Conservation (phyloP, 2,888 invertebrate species). For the Alcis repandata region DNA sequence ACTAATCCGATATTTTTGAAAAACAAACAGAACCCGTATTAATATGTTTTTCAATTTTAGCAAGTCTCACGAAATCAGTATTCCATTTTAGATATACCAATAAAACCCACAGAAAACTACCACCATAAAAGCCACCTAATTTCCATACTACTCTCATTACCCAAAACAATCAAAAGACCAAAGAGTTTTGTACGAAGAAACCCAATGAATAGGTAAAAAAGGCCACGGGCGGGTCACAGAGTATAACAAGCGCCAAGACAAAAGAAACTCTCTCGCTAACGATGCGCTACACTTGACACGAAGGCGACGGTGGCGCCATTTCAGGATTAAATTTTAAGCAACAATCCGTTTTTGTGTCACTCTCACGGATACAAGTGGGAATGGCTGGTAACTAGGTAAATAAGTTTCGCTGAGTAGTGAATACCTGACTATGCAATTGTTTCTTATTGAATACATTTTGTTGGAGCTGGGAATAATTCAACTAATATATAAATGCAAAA, state of each 20-base stretch:
- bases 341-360: constrained; percentile 50
- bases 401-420: constrained; percentile 2
- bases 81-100: too few relatives aligned
- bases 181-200: constrained; percentile 46
- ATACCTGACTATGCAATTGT: not conserved
- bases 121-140: not conserved
- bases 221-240: constrained; percentile 71
- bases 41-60: too few relatives aligned
- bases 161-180: constrained; percentile 24
- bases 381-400: constrained; percentile 12
- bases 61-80: too few relatives aligned
- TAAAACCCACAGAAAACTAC: too few relatives aligned
- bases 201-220: constrained; percentile 74
- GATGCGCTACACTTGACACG: constrained; percentile 69
- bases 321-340: constrained; percentile 51
- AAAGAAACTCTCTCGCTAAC: constrained; percentile 76
- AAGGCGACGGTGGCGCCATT: constrained; percentile 48
- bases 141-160: constrained; percentile 14
- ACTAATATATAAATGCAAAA: too few relatives aligned
- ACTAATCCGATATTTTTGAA: too few relatives aligned
- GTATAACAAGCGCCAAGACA: constrained; percentile 76
- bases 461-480: too few relatives aligned
- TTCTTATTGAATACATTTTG: not conserved
- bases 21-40: too few relatives aligned
- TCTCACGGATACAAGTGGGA: constrained; percentile 26